Conservation (phyloP, 1,140 invertebrate genomes). For the Elymnias hypermnestra region DNA sequence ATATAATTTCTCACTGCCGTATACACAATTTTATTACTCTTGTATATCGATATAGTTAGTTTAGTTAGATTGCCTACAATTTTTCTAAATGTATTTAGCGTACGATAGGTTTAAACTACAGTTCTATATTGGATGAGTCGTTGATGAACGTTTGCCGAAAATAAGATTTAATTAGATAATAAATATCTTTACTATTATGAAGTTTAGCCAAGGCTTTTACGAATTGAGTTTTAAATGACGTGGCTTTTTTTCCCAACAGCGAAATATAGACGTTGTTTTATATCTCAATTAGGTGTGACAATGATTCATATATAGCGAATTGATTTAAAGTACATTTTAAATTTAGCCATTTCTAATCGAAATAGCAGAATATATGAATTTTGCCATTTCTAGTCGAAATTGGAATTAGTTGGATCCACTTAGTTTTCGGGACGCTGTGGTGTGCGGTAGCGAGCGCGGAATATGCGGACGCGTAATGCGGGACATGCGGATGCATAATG, state of each 20-base stretch:
- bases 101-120: conserved; percentile 49
- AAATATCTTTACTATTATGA: too few species aligned
- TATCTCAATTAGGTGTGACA: too few species aligned
- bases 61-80: conserved; percentile 50
- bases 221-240: conserved; percentile 8
- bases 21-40: conserved; percentile 37
- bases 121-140: conserved; percentile 22
- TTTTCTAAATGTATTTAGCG: conserved; percentile 49
- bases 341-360: too few species aligned
- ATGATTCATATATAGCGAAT: too few species aligned
- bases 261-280: conserved; percentile 13
- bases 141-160: conserved; percentile 15
- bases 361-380: too few species aligned
- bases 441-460: conserved; percentile 19
- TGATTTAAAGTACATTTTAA: too few species aligned
- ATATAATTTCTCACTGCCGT: background rate
- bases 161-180: conserved; percentile 7
- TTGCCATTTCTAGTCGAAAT: too few species aligned
- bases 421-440: conserved; percentile 23
- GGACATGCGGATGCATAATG: conserved; percentile 12
- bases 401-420: conserved; percentile 19
- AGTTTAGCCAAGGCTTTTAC: too few species aligned
- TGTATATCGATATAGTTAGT: conserved; percentile 44
- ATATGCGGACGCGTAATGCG: conserved; percentile 25
- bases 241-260: conserved; percentile 10